Evolutionary conservation across 2,113 vertebrate genomes (phyloP), one percentile per base, ranked within the genome.

Genomic region (Apteryx owenii): DNA sequence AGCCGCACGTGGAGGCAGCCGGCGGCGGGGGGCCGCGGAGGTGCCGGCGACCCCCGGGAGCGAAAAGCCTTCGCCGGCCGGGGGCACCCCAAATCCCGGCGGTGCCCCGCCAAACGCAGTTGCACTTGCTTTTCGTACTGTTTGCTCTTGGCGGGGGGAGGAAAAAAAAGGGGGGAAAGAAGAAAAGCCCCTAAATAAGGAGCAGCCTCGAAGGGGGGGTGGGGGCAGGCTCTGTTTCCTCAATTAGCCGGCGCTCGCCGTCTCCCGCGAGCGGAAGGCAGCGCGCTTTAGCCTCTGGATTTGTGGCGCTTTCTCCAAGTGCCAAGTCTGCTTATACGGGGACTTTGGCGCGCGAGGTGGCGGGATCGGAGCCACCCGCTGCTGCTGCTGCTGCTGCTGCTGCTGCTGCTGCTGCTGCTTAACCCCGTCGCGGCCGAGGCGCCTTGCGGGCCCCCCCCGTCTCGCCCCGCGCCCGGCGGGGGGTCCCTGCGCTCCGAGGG

Each of bases 191-290:
- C 94, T 75, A 71, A 96, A 85, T 88, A 93, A 89, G 84, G 77
- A 42, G 51, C 7, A 16, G 66, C 8, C 77, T 85, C 80, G 81
- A 93, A 36, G 36, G 36, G 96, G 91, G 88, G 75, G 88, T 73
- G 92, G 92, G 91, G 94, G 87, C 85, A 70, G 60, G 81, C 93
- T 98, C 97, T 97, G 97, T 96, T 97, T 97, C 97, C 97, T 94
- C 96, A 93, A 95, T 98, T 97, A 97, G 94, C 95, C 20, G 81
- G 92, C 94, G 90, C 94, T 97, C 96, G 95, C 95, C 36, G 91
- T 85, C 88, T 95, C 96, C 82, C 91, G 85, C 22, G 85, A 95
- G 85, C 71, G 96, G 97, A 96, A 98, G 96, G 92, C 96, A 95
- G 95, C 15, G 68, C 5, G 44, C 78, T 97, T 46, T 64, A 95